These are phyloP conservation scores for Gymnothorax reevesii DNA, from an alignment of 2,797 vertebrate genomes.

Conservation along the genomic window DNA sequence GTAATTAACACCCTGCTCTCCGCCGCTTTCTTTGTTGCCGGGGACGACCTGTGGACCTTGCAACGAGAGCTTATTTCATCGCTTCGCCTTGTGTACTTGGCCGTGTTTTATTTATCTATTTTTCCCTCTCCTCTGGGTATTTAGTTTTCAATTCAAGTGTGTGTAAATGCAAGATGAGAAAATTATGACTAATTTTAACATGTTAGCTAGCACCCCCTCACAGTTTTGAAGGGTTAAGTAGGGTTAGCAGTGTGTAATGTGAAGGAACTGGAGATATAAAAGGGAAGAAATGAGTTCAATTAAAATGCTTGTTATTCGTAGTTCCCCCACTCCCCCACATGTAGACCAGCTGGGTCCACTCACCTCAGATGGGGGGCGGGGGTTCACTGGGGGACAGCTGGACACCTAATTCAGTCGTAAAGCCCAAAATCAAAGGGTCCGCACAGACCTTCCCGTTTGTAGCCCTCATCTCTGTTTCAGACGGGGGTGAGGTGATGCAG, in stretches of 20 bases:
- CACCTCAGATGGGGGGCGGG: slow-evolving; percentile 60
- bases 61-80: not conserved
- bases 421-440: slow-evolving; percentile 67
- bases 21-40: slow-evolving; percentile 71
- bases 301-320: slow-evolving; percentile 64
- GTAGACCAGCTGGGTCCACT: slow-evolving; percentile 73
- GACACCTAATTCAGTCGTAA: slow-evolving; percentile 75
- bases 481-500: slow-evolving; percentile 29
- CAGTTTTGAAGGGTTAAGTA: not conserved
- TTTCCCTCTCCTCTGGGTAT: not conserved
- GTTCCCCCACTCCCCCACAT: slow-evolving; percentile 45
- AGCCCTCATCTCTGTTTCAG: slow-evolving; percentile 47
- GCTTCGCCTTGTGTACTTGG: not conserved
- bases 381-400: slow-evolving; percentile 60
- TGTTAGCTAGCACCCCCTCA: not conserved
- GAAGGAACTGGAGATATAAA: slow-evolving; percentile 58
- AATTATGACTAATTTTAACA: not conserved
- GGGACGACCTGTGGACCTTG: not conserved
- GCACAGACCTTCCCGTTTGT: slow-evolving; percentile 56
- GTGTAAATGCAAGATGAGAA: not conserved
- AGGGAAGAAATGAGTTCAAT: slow-evolving; percentile 73
- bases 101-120: not conserved
- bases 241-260: slow-evolving; percentile 63
- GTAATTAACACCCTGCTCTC: slow-evolving; percentile 69
- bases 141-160: not conserved